Percentiles rank a stretch among this genome's conserved stretches.
Conservation (phyloP, 2,113 vertebrate genomes). For the Aptenodytes patagonicus region DNA sequence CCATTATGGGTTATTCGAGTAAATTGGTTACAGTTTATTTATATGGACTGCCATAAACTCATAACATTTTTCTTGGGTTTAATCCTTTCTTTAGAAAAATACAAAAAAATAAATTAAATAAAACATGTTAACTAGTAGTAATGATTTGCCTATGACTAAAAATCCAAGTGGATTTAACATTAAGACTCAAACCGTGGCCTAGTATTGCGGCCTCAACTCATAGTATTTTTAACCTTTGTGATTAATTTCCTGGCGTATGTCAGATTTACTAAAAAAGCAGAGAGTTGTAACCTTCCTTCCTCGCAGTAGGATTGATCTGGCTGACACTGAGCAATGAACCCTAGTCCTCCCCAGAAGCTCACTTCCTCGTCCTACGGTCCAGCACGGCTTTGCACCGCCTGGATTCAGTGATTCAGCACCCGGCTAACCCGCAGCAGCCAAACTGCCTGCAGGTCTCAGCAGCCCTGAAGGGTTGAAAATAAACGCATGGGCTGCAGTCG, state of each 20-base stretch:
- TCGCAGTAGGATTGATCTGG: neutral
- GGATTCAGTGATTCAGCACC: neutral
- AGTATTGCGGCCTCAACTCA: neutral
- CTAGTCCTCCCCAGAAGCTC: neutral
- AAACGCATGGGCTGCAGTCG: neutral
- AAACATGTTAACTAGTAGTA: slow-evolving; percentile 57
- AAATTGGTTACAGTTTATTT: slow-evolving; percentile 78
- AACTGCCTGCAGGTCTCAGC: slow-evolving; percentile 14
- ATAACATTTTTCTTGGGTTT: slow-evolving; percentile 72
- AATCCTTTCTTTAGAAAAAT: slow-evolving; percentile 64
- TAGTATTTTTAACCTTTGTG: slow-evolving; percentile 1
- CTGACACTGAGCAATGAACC: slow-evolving; percentile 1
- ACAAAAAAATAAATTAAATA: slow-evolving; percentile 66
- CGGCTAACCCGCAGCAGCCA: neutral
- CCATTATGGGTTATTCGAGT: slow-evolving; percentile 64
- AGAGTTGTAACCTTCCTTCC: slow-evolving; percentile 13
- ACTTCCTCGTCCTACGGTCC: neutral
- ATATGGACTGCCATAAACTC: slow-evolving; percentile 73
- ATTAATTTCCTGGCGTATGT: neutral
- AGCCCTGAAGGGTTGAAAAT: slow-evolving; percentile 38
- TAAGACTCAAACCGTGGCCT: slow-evolving; percentile 28
- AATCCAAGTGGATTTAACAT: slow-evolving; percentile 46
- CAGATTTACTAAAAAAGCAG: slow-evolving; percentile 23
- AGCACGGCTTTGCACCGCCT: neutral
- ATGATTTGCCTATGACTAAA: slow-evolving; percentile 60